Evolutionary conservation across 2,797 vertebrate genomes (phyloP), one percentile per base, ranked within the genome.

Genomic region (Rhynchotus rufescens): DNA sequence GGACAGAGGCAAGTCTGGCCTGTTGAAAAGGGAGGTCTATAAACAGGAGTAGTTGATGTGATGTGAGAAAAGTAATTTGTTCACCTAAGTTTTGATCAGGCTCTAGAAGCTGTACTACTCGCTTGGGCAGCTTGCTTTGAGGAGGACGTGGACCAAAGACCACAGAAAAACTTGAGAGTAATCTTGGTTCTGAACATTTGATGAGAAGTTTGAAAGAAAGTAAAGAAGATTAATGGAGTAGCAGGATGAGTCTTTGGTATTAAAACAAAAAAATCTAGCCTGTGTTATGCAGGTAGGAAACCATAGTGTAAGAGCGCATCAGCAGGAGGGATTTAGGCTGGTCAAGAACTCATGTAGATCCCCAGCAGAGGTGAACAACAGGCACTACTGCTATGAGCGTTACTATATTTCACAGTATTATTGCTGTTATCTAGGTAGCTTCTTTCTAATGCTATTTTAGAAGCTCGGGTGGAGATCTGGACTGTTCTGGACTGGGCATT

Each of bases 351-450:
- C 4, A 2, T 5, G 10, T 8, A 10, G 12, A n/a, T 9, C 54
- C 61, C 67, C 16, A 1, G 3, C 1, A 23, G 66, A 4, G 11
- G 8, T 6, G 9, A 38, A 17, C 15, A 71, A 34, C 20, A 10
- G 22, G 8, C 21, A 4, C 11, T 15, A 1, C 52, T 16, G 52
- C 28, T 1, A 10, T 8, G 1, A 38, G 32, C 25, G 12, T 32
- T 54, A 10, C 56, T 54, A 15, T 52, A 21, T 28, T 15, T 15
- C 9, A 23, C 30, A 45, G 5, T 49, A 36, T 62, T 71, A 59
- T 66, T 65, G 13, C 9, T 26, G 0, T 64, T 49, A 21, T 49
- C 17, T 69, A 17, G 12, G 11, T 49, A 74, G 5, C 13, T 83
- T 77, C 56, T 32, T 80, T 61, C 32, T 72, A 11, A 14, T 45